Evolutionary conservation across 1,140 invertebrate genomes (phyloP).

Genomic region (Xylocopa sonorina): DNA sequence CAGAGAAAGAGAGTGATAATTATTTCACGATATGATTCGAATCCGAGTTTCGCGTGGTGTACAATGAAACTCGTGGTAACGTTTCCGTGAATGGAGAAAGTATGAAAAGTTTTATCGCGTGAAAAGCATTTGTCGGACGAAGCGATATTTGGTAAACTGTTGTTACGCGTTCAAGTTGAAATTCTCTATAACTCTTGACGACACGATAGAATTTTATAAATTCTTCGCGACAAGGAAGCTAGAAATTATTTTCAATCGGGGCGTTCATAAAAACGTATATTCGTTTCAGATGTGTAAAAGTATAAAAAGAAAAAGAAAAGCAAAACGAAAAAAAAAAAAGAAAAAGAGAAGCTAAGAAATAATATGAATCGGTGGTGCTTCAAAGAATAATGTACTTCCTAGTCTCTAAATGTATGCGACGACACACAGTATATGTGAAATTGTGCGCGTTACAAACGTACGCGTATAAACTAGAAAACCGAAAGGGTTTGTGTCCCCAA

Average conservation of each 20-base stretch:
- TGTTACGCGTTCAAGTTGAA: slow-evolving; percentile 1
- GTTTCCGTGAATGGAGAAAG: slow-evolving; percentile 1
- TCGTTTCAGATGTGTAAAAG: slow-evolving; percentile 49
- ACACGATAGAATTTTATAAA: slow-evolving; percentile 4
- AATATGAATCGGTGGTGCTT: slow-evolving; percentile 37
- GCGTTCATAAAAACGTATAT: slow-evolving; percentile 2
- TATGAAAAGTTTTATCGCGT: not conserved
- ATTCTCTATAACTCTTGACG: not conserved
- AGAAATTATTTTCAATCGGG: slow-evolving; percentile 7
- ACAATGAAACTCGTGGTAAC: slow-evolving; percentile 28
- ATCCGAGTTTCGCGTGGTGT: not conserved
- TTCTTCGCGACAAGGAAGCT: not conserved
- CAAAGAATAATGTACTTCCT: slow-evolving; percentile 43
- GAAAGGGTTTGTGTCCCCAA: not conserved
- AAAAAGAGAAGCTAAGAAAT: not conserved
- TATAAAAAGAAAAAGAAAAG: not conserved
- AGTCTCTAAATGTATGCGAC: slow-evolving; percentile 28
- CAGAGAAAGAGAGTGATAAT: slow-evolving; percentile 61
- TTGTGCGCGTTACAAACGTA: slow-evolving; percentile 6
- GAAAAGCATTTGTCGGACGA: not conserved
- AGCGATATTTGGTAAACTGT: not conserved
- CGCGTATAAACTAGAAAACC: not conserved
- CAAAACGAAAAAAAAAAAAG: too few relatives aligned
- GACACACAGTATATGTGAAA: slow-evolving; percentile 1
- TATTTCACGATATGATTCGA: slow-evolving; percentile 62